A percentile compares a stretch with the other conserved stretches of the same genome.
Conservation (phyloP, 2,797 vertebrate species). For the Amphiprion clarkii region DNA sequence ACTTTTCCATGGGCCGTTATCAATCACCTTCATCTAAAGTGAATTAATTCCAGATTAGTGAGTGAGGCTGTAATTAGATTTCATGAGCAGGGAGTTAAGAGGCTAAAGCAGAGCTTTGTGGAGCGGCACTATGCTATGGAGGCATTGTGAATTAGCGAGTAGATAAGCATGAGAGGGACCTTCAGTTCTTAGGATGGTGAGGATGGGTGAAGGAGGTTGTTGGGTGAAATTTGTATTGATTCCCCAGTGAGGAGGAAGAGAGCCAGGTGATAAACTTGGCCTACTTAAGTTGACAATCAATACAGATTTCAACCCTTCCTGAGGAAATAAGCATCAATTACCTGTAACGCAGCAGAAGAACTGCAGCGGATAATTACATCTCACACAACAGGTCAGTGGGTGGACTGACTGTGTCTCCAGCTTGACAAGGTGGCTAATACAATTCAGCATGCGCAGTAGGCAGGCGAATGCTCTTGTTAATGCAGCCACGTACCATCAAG, state of each 20-base stretch:
- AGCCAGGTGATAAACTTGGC: conserved; percentile 90
- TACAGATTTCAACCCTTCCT: conserved; percentile 89
- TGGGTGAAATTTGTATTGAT: conserved; percentile 92
- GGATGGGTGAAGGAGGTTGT: conserved; percentile 70
- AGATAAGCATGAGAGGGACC: conserved; percentile 70
- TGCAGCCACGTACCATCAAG: conserved; percentile 44
- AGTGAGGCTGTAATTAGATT: conserved; percentile 79
- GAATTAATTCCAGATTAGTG: conserved; percentile 82
- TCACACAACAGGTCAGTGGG: conserved; percentile 81
- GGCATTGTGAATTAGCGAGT: conserved; percentile 75
- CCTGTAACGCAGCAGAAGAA: conserved; percentile 78
- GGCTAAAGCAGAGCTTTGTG: conserved; percentile 61
- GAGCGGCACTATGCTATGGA: conserved; percentile 35
- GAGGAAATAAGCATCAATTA: conserved; percentile 88
- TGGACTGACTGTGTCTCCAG: conserved; percentile 65
- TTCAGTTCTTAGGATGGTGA: conserved; percentile 79
- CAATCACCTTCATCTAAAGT: conserved; percentile 81
- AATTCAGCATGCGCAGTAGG: conserved; percentile 67
- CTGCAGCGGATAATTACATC: conserved; percentile 84
- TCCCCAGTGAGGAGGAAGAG: conserved; percentile 83
- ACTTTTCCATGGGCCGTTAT: conserved; percentile 74
- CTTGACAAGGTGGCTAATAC: conserved; percentile 75
- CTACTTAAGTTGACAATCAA: conserved; percentile 91
- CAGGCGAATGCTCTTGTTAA: conserved; percentile 58
- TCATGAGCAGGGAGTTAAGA: conserved; percentile 67